phyloP scores from a whole-genome alignment of 1,140 invertebrate species.

The Drosophila neocordata region DNA sequence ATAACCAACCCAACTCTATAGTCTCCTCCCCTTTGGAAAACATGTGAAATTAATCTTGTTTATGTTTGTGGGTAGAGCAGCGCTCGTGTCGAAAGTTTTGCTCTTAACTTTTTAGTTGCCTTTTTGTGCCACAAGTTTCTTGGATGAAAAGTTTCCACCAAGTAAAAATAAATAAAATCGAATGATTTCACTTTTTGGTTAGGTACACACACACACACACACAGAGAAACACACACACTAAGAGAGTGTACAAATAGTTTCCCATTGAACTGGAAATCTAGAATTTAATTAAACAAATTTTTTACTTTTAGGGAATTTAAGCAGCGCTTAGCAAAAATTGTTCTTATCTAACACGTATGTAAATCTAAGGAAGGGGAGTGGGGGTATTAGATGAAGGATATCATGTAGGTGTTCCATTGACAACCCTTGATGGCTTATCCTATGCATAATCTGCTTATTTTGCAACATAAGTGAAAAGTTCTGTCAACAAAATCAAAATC shows the following conservation, averaged over 20 bases:
- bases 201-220: conserved; percentile 41
- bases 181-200: conserved; percentile 62
- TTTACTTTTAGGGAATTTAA: conserved; percentile 9
- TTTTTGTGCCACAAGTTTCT: conserved; percentile 58
- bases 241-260: conserved; percentile 21
- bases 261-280: conserved; percentile 53
- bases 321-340: no score
- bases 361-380: conserved; percentile 11
- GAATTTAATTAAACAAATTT: conserved; percentile 70
- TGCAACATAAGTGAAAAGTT: conserved; percentile 79
- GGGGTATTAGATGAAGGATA: neutral
- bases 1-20: neutral
- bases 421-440: conserved; percentile 55
- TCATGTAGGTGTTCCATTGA: conserved; percentile 31
- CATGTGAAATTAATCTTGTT: conserved; percentile 80
- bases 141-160: conserved; percentile 45
- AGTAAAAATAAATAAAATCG: conserved; percentile 74
- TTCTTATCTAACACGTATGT: conserved; percentile 28
- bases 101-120: conserved; percentile 57
- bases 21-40: conserved; percentile 29
- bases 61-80: conserved; percentile 54
- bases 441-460: conserved; percentile 75
- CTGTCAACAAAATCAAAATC: conserved; percentile 81
- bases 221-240: neutral
- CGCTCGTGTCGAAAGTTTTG: conserved; percentile 63